Base-by-base conservation (phyloP, 2,888 invertebrate species). In the Lumbricus terrestris region DNA sequence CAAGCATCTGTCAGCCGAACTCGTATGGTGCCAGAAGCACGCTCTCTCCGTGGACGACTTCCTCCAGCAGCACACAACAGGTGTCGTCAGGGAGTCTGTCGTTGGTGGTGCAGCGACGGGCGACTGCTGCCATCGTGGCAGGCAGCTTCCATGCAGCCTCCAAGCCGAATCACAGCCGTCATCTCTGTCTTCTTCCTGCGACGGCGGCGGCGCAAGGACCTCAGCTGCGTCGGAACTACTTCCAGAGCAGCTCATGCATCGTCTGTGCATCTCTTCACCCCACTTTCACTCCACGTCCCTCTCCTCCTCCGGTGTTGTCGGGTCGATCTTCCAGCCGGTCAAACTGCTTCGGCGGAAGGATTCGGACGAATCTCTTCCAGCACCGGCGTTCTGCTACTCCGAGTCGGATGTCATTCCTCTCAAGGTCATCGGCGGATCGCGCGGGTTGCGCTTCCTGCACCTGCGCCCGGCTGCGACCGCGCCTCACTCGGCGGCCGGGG, bases 11-110 rank as follows among this genome's bases (percentile, higher is more conserved):
- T 85, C 85, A 23, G 85, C 85, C n/a, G 85, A 85, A 6, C 34
- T 85, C 4, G 85, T 35, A 11, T 85, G 85, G 85, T 85, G 85
- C 85, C 85, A 85, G 85, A 85, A 85, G 37, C 85, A 85, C 85
- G 85, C 85, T 0, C 23, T 85, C 37, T 85, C 85, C 34, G 20
- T 85, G 11, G 85, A 85, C 85, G 85, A 85, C 8, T 34, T 85
- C 85, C 20, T 85, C 85, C 34, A 37, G 85, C 85, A 33, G 16
- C 85, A 37, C 4, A 20, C 85, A 37, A 20, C 85, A 37, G 85
- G 34, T 23, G 35, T 34, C 85, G 6, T 8, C 35, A 6, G 13
- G n/a, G 85, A 85, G 37, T 85, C 37, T 0, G 20, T 15, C 83
- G 33, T 1, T 33, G 33, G 83, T 1, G n/a, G n/a, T n/a, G n/a